phyloP scores from a whole-genome alignment of 2,113 vertebrate species.

The Sorex fumeus region DNA sequence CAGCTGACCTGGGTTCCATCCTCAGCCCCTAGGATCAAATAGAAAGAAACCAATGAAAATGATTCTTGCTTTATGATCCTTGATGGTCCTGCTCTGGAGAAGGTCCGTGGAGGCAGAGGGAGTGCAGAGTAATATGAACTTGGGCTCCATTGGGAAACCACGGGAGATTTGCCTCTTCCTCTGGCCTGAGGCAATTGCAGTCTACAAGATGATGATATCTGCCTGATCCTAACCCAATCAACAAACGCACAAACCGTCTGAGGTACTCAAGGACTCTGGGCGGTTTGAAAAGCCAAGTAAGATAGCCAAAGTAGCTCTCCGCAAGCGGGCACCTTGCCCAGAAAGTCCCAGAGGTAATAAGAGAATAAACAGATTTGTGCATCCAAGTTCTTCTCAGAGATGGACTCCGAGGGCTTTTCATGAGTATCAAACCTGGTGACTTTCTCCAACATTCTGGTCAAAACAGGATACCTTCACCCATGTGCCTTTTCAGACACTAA shows the following conservation, averaged over 20 bases:
- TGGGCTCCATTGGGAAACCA: conserved; percentile 42
- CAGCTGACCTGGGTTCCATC: no score
- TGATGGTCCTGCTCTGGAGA: neutral
- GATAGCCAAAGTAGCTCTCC: conserved; percentile 67
- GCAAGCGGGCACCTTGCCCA: conserved; percentile 72
- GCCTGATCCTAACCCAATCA: conserved; percentile 70
- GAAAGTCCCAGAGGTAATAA: conserved; percentile 65
- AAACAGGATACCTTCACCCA: conserved; percentile 31
- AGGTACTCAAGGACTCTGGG: conserved; percentile 61
- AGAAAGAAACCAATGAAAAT: no score
- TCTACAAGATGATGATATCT: conserved; percentile 61
- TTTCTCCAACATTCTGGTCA: conserved; percentile 21
- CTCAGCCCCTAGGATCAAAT: no score
- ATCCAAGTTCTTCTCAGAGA: conserved; percentile 76
- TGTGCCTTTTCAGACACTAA: conserved; percentile 11
- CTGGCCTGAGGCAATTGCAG: conserved; percentile 44
- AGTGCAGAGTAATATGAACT: conserved; percentile 15
- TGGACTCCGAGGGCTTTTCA: conserved; percentile 54
- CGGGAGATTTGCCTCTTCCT: conserved; percentile 28
- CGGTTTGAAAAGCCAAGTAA: conserved; percentile 61
- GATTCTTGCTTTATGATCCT: no score
- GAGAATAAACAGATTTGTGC: conserved; percentile 63
- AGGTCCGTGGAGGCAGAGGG: conserved; percentile 39
- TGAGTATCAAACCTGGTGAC: conserved; percentile 60
- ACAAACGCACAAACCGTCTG: conserved; percentile 56